phyloP scores from a whole-genome alignment of 2,797 vertebrate genomes.

The Neosalanx taihuensis region DNA sequence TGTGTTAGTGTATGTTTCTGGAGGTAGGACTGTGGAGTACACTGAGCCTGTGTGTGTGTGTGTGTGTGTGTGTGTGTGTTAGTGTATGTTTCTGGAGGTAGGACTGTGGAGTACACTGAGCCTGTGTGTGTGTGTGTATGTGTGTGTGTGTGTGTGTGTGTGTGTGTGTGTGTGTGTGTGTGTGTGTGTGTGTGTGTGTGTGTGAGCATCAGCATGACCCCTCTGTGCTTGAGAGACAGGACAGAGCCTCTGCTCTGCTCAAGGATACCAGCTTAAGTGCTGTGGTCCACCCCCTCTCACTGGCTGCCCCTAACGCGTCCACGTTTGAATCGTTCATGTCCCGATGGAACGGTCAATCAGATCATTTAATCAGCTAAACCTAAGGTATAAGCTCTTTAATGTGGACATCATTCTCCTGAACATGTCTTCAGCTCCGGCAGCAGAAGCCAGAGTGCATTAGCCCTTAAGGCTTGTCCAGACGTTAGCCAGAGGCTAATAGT shows the following conservation, averaged over 20 bases:
- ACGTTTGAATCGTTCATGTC: not conserved
- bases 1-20: not conserved
- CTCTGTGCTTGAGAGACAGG: no score
- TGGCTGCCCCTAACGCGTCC: not conserved
- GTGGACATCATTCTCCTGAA: not conserved
- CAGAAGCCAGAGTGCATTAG: not conserved
- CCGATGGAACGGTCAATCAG: not conserved
- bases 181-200: no score
- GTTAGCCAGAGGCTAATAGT: constrained; percentile 4
- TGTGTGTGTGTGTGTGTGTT: not conserved
- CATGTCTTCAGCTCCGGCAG: not conserved
- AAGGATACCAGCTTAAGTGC: not conserved
- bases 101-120: no score
- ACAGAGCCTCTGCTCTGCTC: no score
- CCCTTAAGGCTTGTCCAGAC: not conserved
- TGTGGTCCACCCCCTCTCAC: not conserved
- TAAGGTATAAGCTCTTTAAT: not conserved
- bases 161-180: no score
- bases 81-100: not conserved
- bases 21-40: no score
- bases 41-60: not conserved
- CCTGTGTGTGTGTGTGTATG: no score
- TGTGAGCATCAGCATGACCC: no score
- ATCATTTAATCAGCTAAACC: not conserved
- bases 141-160: no score